Evolutionary conservation across 1,140 invertebrate genomes (phyloP).

Genomic region (Dufourea novaeangliae): DNA sequence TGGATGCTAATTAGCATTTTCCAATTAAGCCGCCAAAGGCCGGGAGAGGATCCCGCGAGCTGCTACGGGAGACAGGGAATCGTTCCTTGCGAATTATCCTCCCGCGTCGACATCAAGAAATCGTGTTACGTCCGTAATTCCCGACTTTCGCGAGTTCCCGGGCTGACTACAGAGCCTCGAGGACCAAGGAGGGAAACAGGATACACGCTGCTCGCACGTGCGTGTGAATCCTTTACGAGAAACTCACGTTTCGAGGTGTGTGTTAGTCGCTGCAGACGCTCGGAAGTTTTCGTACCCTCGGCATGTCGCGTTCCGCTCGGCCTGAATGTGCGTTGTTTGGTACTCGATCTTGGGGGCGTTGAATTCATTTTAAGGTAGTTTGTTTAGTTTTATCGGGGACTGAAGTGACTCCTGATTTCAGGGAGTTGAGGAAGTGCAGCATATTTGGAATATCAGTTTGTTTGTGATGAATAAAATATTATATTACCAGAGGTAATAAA

Average conservation of each 20-base stretch:
- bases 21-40: constrained; percentile 66
- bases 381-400: too few species aligned
- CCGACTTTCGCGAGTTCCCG: constrained; percentile 40
- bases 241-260: constrained; percentile 16
- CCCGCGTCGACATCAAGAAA: constrained; percentile 64
- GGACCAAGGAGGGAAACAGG: constrained; percentile 14
- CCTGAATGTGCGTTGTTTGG: not conserved
- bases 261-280: not conserved
- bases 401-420: too few species aligned
- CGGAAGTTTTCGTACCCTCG: not conserved
- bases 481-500: too few species aligned
- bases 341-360: not conserved
- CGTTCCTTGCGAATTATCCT: constrained; percentile 66
- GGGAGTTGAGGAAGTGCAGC: too few species aligned
- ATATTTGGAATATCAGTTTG: too few species aligned
- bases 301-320: not conserved
- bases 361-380: not conserved
- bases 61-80: constrained; percentile 61
- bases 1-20: constrained; percentile 71
- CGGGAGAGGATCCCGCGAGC: constrained; percentile 45
- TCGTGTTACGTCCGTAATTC: constrained; percentile 63
- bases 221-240: not conserved
- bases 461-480: too few species aligned
- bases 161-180: not conserved
- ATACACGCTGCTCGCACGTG: constrained; percentile 20